phyloP scores from a whole-genome alignment of 2,888 invertebrate genomes.

The Drosophila helvetica region DNA sequence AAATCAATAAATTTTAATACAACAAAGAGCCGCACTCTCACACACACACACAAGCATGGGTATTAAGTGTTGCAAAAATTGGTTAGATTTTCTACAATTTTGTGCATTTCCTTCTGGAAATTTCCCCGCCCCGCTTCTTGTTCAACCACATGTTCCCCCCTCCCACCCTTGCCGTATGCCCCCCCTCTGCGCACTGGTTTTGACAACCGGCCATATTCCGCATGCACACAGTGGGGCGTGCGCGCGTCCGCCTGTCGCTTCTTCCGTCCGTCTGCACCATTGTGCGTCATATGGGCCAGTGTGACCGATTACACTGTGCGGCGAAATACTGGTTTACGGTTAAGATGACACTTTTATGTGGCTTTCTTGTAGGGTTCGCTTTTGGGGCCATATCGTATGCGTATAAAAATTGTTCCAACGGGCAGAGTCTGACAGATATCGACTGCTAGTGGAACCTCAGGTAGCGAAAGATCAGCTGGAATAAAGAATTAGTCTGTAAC shows the following conservation, averaged over 20 bases:
- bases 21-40: slow-evolving; percentile 39
- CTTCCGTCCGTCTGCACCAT: background rate
- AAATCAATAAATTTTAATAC: slow-evolving; percentile 73
- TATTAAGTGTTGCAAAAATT: background rate
- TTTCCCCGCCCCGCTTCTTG: background rate
- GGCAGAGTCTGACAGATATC: background rate
- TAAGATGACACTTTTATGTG: background rate
- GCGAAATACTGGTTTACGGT: background rate
- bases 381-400: background rate
- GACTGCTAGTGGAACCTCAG: background rate
- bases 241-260: background rate
- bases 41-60: slow-evolving; percentile 7
- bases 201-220: background rate
- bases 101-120: slow-evolving; percentile 6
- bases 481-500: too few relatives aligned
- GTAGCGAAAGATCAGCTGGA: too few relatives aligned
- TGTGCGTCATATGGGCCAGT: slow-evolving; percentile 2
- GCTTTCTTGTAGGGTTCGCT: background rate
- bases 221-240: slow-evolving; percentile 1
- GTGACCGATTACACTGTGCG: background rate
- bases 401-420: background rate
- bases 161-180: background rate
- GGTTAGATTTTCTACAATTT: background rate
- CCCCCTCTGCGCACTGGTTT: background rate
- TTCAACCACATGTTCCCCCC: background rate